Evolutionary conservation across 1,140 invertebrate genomes (phyloP), one percentile per base, ranked within the genome.

Genomic region (Drosophila busckii): DNA sequence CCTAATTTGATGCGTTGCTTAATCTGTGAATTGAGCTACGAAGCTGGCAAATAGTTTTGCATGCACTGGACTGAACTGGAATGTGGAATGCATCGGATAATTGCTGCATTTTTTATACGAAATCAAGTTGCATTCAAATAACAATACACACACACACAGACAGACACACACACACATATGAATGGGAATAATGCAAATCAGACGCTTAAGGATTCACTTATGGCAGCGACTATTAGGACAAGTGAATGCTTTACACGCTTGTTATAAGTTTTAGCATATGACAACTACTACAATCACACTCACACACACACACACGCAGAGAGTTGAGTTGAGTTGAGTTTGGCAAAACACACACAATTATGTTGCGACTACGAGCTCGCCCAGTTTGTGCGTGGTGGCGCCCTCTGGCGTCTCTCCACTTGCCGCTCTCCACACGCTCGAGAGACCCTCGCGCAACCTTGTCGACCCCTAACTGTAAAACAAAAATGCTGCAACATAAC

Each of bases 401-500:
- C n/a, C 25, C 8, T 40, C 23, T 8, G 12, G 15, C n/a, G n/a
- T n/a, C n/a, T n/a, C n/a, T n/a, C n/a, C n/a, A n/a, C n/a, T n/a
- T n/a, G n/a, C n/a, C n/a, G n/a, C n/a, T n/a, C n/a, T n/a, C n/a
- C n/a, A n/a, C n/a, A n/a, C n/a, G n/a, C n/a, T n/a, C n/a, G n/a
- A n/a, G n/a, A n/a, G n/a, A n/a, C n/a, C n/a, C n/a, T n/a, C n/a
- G n/a, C n/a, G n/a, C n/a, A n/a, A n/a, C n/a, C n/a, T n/a, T 16
- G 17, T 22, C 34, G 54, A 58, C 54, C 45, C 48, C 64, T 45
- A 68, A 62, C 63, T 78, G 73, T 78, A 64, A 64, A 68, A 80
- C 73, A 80, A 80, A 71, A 80, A 82, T 80, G 73, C 44, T 78
- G 73, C 61, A 60, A 73, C 54, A 80, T 53, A 63, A 78, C 63